phyloP scores from a whole-genome alignment of 64 coral and sea anemone species.

The Catalaphyllia jardinei region DNA sequence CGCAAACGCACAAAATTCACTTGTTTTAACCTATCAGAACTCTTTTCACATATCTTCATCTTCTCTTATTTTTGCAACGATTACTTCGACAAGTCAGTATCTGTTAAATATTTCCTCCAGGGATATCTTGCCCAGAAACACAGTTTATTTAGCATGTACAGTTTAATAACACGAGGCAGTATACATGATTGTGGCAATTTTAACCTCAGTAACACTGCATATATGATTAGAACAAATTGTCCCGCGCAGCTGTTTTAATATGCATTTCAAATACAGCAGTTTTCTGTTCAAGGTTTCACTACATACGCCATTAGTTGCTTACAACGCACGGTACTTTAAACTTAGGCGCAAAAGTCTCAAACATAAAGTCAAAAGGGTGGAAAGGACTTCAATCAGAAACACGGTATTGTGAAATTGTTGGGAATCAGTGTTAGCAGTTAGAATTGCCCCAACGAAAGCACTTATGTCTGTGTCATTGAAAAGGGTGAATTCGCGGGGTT shows the following conservation, averaged over 20 bases:
- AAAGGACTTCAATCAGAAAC: too few relatives aligned
- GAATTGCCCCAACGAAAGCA: too few relatives aligned
- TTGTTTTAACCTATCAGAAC: background rate
- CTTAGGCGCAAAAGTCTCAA: background rate
- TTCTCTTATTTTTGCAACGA: background rate
- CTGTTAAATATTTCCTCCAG: background rate
- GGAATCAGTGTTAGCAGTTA: too few relatives aligned
- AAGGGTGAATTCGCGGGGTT: too few relatives aligned
- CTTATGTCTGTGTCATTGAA: too few relatives aligned
- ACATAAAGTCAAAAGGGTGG: background rate
- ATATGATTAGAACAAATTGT: constrained; percentile 19
- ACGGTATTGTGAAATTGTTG: too few relatives aligned
- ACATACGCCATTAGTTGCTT: background rate
- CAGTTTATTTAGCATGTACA: background rate
- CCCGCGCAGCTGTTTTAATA: background rate
- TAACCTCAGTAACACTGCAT: constrained; percentile 17
- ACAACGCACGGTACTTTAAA: background rate
- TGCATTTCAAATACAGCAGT: background rate
- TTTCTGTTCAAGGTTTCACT: background rate
- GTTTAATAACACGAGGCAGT: background rate
- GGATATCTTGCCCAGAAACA: background rate
- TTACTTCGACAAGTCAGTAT: background rate
- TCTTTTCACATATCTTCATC: background rate
- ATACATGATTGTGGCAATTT: constrained; percentile 30
- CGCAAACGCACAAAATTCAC: background rate